Evolutionary conservation across 1,140 invertebrate species (phyloP).

Genomic region (Helicoverpa zea): DNA sequence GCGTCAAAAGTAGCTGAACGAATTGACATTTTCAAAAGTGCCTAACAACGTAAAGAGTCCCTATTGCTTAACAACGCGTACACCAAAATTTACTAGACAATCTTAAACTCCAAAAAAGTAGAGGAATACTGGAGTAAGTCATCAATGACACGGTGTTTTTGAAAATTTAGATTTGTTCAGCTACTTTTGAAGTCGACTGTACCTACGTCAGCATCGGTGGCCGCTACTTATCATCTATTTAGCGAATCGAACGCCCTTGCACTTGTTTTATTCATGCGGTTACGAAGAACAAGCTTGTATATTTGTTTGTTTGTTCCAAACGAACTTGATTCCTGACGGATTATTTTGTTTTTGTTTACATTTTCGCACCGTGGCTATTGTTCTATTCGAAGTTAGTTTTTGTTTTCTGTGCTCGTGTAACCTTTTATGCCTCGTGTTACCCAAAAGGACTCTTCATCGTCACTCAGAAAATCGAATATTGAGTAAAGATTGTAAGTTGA

Average conservation of each 20-base stretch:
- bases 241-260: slow-evolving; percentile 51
- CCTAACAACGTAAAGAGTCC: no score
- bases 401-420: background rate
- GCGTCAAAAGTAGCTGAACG: no score
- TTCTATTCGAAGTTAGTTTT: background rate
- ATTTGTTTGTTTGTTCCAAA: slow-evolving; percentile 33
- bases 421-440: background rate
- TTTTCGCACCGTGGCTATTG: background rate
- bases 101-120: no score
- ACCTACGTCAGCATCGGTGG: slow-evolving; percentile 18
- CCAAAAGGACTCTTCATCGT: background rate
- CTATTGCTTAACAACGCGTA: no score
- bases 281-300: slow-evolving; percentile 21
- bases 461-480: no score
- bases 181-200: no score
- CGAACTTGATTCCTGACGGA: slow-evolving; percentile 5
- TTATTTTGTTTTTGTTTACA: slow-evolving; percentile 36
- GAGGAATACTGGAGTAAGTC: no score
- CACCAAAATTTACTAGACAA: no score
- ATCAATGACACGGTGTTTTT: no score
- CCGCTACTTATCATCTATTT: slow-evolving; percentile 47
- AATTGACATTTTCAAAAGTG: no score
- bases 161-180: no score
- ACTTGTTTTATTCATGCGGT: slow-evolving; percentile 49
- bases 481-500: no score